Evolutionary conservation across 2,113 vertebrate genomes (phyloP), one percentile per base, ranked within the genome.

Genomic region (Toxotes jaculatrix): DNA sequence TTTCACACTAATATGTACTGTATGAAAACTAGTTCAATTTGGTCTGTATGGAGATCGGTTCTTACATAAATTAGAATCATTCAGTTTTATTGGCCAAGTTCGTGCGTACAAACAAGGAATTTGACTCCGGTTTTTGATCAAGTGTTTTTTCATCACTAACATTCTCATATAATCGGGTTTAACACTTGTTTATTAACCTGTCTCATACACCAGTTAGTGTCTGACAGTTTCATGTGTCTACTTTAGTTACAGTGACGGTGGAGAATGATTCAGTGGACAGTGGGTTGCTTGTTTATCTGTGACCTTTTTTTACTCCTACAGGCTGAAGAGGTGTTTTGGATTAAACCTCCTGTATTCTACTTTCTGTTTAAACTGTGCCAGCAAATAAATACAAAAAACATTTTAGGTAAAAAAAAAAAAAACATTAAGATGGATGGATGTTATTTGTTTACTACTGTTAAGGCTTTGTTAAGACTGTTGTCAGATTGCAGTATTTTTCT

Each of bases 281-380:
- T 59, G 78, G 43, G 60, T 6, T 63, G 23, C 36, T 66, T 62
- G 43, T 67, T 77, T 42, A 57, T 76, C 65, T 66, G 62, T 74
- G 64, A 70, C 43, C 60, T 70, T 65, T n/a, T 56, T 49, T 71
- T 31, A 79, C 69, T 32, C 32, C 49, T 69, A 42, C 74, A 51
- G 49, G 6, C 31, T 77, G 62, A 65, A 66, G 53, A 80, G 43
- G 63, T 71, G 75, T 79, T 70, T 57, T 71, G 19, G 51, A 70
- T 49, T 47, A 55, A 64, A 74, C 27, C 59, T 60, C 40, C 16
- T 17, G 34, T 32, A 63, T 68, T 36, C 23, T 32, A 47, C 27
- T 53, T 70, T 53, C 21, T 31, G 21, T 62, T 63, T 57, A 38
- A 77, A 42, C 16, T 51, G 7, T 11, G 16, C 43, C 65, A 67